phyloP scores from a whole-genome alignment of 2,113 vertebrate genomes.

The Otis tarda region DNA sequence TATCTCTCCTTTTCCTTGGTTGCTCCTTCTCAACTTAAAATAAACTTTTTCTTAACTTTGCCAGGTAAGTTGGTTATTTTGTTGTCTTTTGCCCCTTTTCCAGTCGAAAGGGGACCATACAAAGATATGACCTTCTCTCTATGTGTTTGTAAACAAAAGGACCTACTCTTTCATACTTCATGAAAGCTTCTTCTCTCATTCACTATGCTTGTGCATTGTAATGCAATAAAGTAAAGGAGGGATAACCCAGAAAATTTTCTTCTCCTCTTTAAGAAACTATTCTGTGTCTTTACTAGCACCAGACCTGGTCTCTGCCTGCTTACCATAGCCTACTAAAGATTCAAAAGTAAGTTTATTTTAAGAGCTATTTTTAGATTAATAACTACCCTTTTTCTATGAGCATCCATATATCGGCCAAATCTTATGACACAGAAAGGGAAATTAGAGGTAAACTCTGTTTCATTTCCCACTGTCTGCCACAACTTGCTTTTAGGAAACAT shows the following conservation, averaged over 20 bases:
- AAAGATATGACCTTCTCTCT: neutral
- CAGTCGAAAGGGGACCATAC: neutral
- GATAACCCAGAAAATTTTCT: neutral
- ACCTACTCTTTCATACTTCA: neutral
- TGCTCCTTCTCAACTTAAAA: neutral
- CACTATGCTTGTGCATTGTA: neutral
- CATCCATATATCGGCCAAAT: neutral
- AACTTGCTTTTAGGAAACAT: accelerated
- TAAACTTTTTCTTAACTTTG: neutral
- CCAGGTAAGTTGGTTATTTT: neutral
- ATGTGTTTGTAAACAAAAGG: neutral
- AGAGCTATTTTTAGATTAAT: neutral
- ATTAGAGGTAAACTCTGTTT: neutral
- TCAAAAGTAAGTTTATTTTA: neutral
- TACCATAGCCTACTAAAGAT: neutral
- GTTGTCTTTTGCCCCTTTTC: neutral
- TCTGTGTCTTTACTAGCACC: neutral
- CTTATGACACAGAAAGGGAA: neutral
- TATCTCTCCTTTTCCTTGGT: neutral
- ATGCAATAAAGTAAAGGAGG: neutral
- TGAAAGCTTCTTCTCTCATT: neutral
- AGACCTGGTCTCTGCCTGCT: neutral
- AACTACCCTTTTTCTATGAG: neutral
- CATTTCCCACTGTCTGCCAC: neutral
- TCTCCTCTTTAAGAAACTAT: neutral